Evolutionary conservation across 1,140 invertebrate genomes (phyloP).

Genomic region (Cyphomyrmex costatus): DNA sequence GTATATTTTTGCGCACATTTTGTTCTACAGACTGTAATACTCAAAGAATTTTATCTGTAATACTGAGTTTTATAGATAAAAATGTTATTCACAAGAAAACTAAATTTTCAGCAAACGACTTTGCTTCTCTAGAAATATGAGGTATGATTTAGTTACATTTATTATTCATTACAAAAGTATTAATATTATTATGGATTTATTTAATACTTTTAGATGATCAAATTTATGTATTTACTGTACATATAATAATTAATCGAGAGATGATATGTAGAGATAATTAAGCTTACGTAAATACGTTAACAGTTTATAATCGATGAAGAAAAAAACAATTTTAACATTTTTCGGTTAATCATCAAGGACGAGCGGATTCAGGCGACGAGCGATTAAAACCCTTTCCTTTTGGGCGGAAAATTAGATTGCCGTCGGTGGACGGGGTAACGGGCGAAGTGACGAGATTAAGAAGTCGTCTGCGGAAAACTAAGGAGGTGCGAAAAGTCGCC

Average conservation of each 20-base stretch:
- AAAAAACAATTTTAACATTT: constrained; percentile 21
- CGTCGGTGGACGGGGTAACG: constrained; percentile 6
- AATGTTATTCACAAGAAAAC: background rate
- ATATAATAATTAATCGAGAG: background rate
- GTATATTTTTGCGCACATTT: background rate
- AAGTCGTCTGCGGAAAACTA: constrained; percentile 61
- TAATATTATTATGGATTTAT: background rate
- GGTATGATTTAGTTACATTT: background rate
- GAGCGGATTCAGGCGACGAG: constrained; percentile 12
- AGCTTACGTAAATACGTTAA: constrained; percentile 1
- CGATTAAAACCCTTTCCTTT: constrained; percentile 69
- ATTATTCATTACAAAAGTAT: background rate
- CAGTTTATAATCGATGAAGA: constrained; percentile 6
- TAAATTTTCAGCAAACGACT: background rate
- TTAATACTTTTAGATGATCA: background rate
- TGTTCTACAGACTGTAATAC: background rate
- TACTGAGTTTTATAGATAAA: background rate
- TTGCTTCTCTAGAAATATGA: background rate
- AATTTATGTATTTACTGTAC: background rate
- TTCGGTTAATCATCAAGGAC: constrained; percentile 6
- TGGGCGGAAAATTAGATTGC: constrained; percentile 66
- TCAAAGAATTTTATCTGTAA: background rate
- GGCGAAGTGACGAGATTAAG: constrained; percentile 61
- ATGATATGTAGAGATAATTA: constrained; percentile 3
- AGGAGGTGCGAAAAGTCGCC: constrained; percentile 58